Evolutionary conservation across 2,113 vertebrate species (phyloP), one percentile per base, ranked within the genome.

Genomic region (Rhinoderma darwinii): DNA sequence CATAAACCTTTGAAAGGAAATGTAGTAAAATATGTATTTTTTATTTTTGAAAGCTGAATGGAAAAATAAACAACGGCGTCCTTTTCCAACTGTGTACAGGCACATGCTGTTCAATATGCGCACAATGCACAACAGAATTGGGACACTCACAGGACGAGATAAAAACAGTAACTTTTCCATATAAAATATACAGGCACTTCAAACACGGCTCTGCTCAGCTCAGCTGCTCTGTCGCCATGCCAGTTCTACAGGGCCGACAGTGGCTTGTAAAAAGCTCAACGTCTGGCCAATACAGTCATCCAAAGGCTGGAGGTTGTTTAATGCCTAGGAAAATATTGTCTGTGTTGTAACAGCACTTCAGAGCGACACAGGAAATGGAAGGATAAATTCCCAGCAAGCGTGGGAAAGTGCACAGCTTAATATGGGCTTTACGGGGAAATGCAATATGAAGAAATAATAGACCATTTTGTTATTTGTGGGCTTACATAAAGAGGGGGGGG

Each of bases 281-380:
- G 5, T 81, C 85, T 86, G 43, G 78, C 78, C 77, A 73, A 84
- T 89, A 87, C 73, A 61, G 73, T 83, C n/a, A 44, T 74, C 10
- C 44, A 44, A 44, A 73, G 85, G 86, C 88, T 83, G 88, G 70
- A 51, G 88, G 87, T 88, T 84, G 73, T 89, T 75, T 88, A 92
- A 91, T 90, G 56, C 89, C 92, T 93, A 88, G 12, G 88, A 91
- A 92, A 91, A 91, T 88, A 92, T 84, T 89, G 88, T 89, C 80
- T 84, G 89, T 88, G 88, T 0, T 84, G 84, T 77, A 88, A 79
- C 56, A 85, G 82, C 50, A 84, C 87, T 91, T 88, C 89, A 90
- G 89, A 89, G 78, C 76, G 88, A 89, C 86, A 90, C 88, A 90
- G 91, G 92, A 92, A 92, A 91, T 92, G 83, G 89, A 90, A 91